phyloP scores from a whole-genome alignment of 2,888 invertebrate species.

The Sinelater perroti region DNA sequence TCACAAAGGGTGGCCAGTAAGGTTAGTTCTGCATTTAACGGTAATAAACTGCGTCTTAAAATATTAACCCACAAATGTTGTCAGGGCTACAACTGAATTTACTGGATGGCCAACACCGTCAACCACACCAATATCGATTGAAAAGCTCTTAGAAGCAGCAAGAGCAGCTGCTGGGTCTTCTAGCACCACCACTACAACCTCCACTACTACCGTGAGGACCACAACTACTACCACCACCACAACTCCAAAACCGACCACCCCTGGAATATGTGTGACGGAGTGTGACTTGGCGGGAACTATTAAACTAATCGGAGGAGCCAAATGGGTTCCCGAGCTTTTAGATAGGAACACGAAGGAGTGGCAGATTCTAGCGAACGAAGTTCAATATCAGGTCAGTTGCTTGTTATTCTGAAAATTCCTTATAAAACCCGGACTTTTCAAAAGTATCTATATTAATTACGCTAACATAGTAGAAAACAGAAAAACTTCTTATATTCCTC shows the following conservation, averaged over 20 bases:
- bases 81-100: conserved; percentile 85
- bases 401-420: too few species aligned
- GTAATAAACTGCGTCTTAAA: neutral
- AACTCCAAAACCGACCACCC: conserved; percentile 75
- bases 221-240: conserved; percentile 77
- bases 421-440: too few species aligned
- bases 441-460: too few species aligned
- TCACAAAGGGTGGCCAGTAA: conserved; percentile 84
- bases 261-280: conserved; percentile 78
- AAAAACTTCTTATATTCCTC: too few species aligned
- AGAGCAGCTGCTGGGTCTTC: conserved; percentile 69
- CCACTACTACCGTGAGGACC: conserved; percentile 72
- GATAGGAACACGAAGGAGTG: conserved; percentile 89
- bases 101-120: conserved; percentile 92
- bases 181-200: conserved; percentile 59
- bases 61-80: conserved; percentile 39
- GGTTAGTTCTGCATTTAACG: conserved; percentile 61
- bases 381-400: conserved; percentile 78
- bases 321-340: conserved; percentile 86
- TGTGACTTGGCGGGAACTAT: conserved; percentile 89
- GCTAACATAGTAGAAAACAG: too few species aligned
- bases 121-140: conserved; percentile 86
- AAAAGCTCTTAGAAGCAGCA: conserved; percentile 76
- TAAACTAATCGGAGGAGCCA: conserved; percentile 80
- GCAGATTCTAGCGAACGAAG: conserved; percentile 82